A percentile compares a stretch with the other conserved stretches of the same genome.
These are phyloP conservation scores for Pseudochirops cupreus DNA, from an alignment of 2,797 vertebrate species.

Conservation along the genomic window DNA sequence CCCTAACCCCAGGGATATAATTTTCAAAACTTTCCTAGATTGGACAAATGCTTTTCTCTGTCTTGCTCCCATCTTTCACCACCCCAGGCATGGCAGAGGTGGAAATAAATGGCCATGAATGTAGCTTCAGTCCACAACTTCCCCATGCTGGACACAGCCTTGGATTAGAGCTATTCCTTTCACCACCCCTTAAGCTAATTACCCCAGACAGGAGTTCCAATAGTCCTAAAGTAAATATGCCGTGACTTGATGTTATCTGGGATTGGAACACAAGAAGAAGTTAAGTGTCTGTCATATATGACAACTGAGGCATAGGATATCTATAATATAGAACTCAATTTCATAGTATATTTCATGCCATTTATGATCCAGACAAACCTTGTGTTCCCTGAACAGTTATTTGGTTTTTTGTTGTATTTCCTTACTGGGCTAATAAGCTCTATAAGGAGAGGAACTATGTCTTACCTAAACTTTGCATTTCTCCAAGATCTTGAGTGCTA, in stretches of 20 bases:
- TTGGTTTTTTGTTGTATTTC: constrained; percentile 26
- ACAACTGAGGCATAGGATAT: neutral
- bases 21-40: neutral
- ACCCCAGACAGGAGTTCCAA: neutral
- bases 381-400: neutral
- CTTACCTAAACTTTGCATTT: neutral
- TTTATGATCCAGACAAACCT: neutral
- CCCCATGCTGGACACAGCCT: neutral
- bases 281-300: neutral
- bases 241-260: neutral
- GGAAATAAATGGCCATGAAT: neutral
- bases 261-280: neutral
- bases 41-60: neutral
- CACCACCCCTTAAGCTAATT: neutral
- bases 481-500: neutral
- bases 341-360: neutral
- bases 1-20: neutral
- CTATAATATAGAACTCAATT: neutral
- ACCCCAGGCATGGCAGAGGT: neutral
- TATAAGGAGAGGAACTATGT: neutral
- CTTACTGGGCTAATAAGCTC: neutral
- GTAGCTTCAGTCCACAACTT: neutral
- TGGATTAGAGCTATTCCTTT: neutral
- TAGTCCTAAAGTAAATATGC: neutral
- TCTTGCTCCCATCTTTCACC: neutral